These are phyloP conservation scores for Acinonyx jubatus DNA, from an alignment of 2,113 vertebrate species.

Conservation along the genomic window DNA sequence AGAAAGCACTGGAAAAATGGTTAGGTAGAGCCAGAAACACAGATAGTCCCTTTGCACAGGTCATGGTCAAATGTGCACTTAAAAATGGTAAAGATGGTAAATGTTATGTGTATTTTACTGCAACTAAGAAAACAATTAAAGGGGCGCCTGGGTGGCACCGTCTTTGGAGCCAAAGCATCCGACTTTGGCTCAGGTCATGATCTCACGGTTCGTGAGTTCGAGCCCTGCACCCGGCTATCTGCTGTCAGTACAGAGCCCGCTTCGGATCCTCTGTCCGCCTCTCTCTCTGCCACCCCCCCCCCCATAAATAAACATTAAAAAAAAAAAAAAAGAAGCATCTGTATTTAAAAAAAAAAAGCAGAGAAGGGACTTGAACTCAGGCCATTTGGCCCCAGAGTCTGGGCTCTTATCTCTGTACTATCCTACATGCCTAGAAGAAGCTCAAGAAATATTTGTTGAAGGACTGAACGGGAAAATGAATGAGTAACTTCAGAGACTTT, in stretches of 20 bases:
- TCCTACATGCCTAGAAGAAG: background rate
- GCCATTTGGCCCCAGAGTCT: background rate
- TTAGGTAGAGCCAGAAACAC: background rate
- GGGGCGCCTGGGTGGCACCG: too few species aligned
- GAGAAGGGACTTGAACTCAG: slow-evolving; percentile 13
- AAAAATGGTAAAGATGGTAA: background rate
- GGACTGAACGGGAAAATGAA: background rate
- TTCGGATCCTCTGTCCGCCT: too few species aligned
- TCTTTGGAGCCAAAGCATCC: too few species aligned
- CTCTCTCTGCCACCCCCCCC: too few species aligned
- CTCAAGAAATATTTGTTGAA: background rate
- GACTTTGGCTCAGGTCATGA: too few species aligned
- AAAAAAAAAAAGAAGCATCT: too few species aligned
- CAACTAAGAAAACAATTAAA: background rate
- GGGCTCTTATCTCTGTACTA: background rate
- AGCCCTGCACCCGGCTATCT: too few species aligned
- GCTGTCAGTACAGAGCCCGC: too few species aligned
- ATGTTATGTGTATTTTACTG: background rate
- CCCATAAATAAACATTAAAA: too few species aligned
- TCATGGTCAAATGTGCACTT: background rate
- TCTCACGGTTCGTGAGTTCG: too few species aligned
- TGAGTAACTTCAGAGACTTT: background rate
- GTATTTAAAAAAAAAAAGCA: background rate
- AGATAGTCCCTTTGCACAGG: background rate
- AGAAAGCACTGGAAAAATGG: background rate